A percentile compares a stretch with the other conserved stretches of the same genome.
phyloP scores from a whole-genome alignment of 2,113 vertebrate genomes.

The Chitala chitala region DNA sequence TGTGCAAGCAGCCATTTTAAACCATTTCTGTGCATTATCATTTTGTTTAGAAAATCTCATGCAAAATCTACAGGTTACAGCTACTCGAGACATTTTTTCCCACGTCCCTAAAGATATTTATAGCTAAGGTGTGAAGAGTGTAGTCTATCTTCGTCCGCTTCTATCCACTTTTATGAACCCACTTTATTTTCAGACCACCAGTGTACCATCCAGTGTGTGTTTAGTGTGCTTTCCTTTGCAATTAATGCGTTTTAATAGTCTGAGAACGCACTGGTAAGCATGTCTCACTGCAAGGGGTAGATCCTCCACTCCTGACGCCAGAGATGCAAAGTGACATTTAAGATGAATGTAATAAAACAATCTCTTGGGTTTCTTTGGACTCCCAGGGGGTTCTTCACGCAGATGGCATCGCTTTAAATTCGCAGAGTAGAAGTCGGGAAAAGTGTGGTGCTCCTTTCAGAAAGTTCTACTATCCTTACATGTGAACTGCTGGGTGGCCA shows the following conservation, averaged over 20 bases:
- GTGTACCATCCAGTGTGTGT: slow-evolving; percentile 86
- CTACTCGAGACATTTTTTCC: slow-evolving; percentile 86
- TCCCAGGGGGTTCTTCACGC: background rate
- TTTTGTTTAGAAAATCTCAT: slow-evolving; percentile 85
- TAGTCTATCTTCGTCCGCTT: slow-evolving; percentile 69
- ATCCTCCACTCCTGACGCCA: slow-evolving; percentile 72
- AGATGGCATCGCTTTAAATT: slow-evolving; percentile 74
- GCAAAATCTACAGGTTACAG: slow-evolving; percentile 99
- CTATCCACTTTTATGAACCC: slow-evolving; percentile 72
- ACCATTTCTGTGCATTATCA: slow-evolving; percentile 71
- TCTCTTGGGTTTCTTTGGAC: background rate
- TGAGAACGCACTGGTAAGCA: slow-evolving; percentile 65
- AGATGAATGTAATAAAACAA: slow-evolving; percentile 75
- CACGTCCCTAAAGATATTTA: slow-evolving; percentile 86
- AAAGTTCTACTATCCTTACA: slow-evolving; percentile 89
- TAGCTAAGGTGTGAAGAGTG: slow-evolving; percentile 96
- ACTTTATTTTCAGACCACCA: slow-evolving; percentile 85
- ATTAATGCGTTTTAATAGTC: slow-evolving; percentile 73
- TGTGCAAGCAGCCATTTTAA: slow-evolving; percentile 99
- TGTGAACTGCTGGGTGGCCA: slow-evolving; percentile 90
- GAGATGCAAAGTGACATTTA: slow-evolving; percentile 74
- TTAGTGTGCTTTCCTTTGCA: slow-evolving; percentile 83
- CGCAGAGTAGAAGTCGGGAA: slow-evolving; percentile 93
- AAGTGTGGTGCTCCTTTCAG: slow-evolving; percentile 90
- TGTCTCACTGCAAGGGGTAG: no score